Evolutionary conservation across 2,888 invertebrate genomes (phyloP), one percentile per base, ranked within the genome.

Genomic region (Rhamnusium bicolor): DNA sequence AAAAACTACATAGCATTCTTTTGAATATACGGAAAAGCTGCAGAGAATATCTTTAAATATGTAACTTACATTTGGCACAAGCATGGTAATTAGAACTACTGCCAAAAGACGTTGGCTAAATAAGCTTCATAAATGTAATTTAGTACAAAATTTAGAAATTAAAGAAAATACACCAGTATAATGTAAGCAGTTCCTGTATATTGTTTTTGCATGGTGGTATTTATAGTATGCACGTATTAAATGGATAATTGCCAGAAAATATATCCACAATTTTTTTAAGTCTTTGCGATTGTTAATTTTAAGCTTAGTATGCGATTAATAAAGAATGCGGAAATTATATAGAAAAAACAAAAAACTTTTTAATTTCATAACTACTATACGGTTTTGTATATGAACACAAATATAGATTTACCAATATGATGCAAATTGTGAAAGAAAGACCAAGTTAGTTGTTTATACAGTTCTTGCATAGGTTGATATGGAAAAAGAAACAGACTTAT

Each of bases 221-320:
- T 4, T 24, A 6, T 6, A 27, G n/a, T 14, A 6, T 16, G 18
- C 14, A 16, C 18, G 19, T 27, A n/a, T 4, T 4, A 4, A n/a
- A 47, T 72, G 68, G 67, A 72, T 27, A 29, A 53, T 54, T 72
- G 68, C 61, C 62, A 63, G 56, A 58, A 46, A 19, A 62, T 68
- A 72, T 68, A 58, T 65, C 49, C 60, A 21, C 29, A 56, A 21
- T 12, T n/a, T n/a, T 12, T 49, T n/a, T n/a, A n/a, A n/a, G n/a
- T n/a, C n/a, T n/a, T n/a, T n/a, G n/a, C n/a, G n/a, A n/a, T n/a
- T n/a, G n/a, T n/a, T n/a, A n/a, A n/a, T n/a, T n/a, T n/a, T n/a
- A n/a, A n/a, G n/a, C n/a, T n/a, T n/a, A n/a, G n/a, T n/a, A n/a
- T n/a, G n/a, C n/a, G n/a, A n/a, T n/a, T n/a, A n/a, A n/a, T n/a